phyloP scores from a whole-genome alignment of 2,888 invertebrate species.

The Syrista parreyssii region DNA sequence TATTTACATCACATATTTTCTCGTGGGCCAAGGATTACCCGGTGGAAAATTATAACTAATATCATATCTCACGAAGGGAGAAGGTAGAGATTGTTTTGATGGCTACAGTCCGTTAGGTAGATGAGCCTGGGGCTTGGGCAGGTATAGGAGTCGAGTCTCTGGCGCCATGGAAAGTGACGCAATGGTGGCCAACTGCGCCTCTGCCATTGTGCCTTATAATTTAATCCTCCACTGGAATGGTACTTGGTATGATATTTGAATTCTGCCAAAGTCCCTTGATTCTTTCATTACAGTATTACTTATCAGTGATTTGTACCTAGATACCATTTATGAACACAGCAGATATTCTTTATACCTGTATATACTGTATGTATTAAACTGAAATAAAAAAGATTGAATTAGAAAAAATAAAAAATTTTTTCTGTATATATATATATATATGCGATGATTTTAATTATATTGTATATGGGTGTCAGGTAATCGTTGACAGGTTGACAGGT shows the following conservation, averaged over 20 bases:
- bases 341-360: too few relatives aligned
- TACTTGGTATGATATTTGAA: too few relatives aligned
- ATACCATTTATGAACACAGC: too few relatives aligned
- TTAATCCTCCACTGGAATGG: constrained; percentile 1
- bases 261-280: too few relatives aligned
- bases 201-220: constrained; percentile 12
- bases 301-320: too few relatives aligned
- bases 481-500: background rate
- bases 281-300: too few relatives aligned
- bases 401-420: background rate
- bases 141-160: background rate
- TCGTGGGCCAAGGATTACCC: background rate
- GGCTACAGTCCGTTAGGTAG: constrained; percentile 2
- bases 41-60: background rate
- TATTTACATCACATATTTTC: background rate
- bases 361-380: too few relatives aligned
- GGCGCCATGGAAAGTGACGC: constrained; percentile 12
- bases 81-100: constrained; percentile 10
- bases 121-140: constrained; percentile 1
- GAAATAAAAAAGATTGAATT: background rate
- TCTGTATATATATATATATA: background rate
- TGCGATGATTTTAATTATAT: background rate
- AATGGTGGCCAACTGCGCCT: constrained; percentile 13
- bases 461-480: background rate
- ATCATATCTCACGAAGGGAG: background rate